These are phyloP conservation scores for Sternotherus odoratus DNA, from an alignment of 2,797 vertebrate genomes.

Conservation along the genomic window DNA sequence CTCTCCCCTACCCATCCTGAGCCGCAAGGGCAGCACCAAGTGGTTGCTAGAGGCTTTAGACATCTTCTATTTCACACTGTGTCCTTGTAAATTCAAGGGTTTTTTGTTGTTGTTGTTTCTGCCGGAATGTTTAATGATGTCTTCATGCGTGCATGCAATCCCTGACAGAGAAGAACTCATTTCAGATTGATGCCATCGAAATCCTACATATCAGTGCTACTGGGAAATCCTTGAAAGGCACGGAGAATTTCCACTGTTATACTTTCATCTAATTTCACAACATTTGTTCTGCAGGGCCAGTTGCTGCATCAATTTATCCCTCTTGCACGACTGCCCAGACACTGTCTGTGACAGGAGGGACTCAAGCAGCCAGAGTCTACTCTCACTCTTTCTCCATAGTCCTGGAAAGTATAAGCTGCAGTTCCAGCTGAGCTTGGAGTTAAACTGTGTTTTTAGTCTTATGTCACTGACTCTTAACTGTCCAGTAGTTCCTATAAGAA, in stretches of 20 bases:
- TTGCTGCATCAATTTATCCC: background rate
- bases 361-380: background rate
- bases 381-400: background rate
- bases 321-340: background rate
- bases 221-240: background rate
- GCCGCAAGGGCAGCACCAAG: background rate
- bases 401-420: background rate
- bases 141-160: background rate
- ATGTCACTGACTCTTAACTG: background rate
- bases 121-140: background rate
- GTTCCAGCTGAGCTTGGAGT: background rate
- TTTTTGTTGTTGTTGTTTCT: background rate
- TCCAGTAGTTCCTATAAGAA: background rate
- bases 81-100: background rate
- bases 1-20: background rate
- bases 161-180: background rate
- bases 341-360: background rate
- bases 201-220: background rate
- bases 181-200: background rate
- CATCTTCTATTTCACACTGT: background rate
- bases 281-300: background rate
- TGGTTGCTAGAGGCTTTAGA: background rate
- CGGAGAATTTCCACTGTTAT: background rate
- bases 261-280: no score
- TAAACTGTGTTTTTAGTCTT: background rate